Evolutionary conservation across 2,113 vertebrate genomes (phyloP), one percentile per base, ranked within the genome.

Genomic region (Cinclus mexicanus): DNA sequence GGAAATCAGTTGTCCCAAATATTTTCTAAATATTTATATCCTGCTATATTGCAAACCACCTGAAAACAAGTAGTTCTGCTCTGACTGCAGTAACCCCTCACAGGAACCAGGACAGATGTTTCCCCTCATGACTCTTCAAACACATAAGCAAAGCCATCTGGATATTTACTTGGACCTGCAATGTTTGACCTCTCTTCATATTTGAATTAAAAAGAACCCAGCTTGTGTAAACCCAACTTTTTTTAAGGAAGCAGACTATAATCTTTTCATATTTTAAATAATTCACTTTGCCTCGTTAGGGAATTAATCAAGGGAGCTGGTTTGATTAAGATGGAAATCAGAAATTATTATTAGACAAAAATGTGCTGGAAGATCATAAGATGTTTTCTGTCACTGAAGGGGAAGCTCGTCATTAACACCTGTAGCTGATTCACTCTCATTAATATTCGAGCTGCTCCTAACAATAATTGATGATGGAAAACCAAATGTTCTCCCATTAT

Each of bases 141-240:
- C 7, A 81, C 47, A 93, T 59, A 89, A 96, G 83, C 92, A 94
- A 90, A 96, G 26, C 96, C 94, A 96, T 96, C 94, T 96, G 95
- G 83, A 86, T 94, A 80, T 68, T 90, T 86, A 90, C 50, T 90
- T 74, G 80, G 77, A 92, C 77, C 83, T 72, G 64, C 74, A 55
- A 82, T 81, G 64, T 81, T 37, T 75, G 86, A 95, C 79, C 91
- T 86, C 69, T 86, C 69, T 74, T 83, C 55, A 42, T 88, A 86
- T 85, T 90, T 90, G 56, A 55, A 77, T 65, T 42, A 2, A 83
- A 67, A 70, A 75, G 5, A 25, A 6, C 0, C 16, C 26, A 75
- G n/a, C 52, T 56, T 46, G 24, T 53, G 20, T 71, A 85, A 90
- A 91, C 26, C 22, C 29, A 53, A 42, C 42, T 65, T 91, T 91